Evolutionary conservation across 2,797 vertebrate species (phyloP).

Genomic region (Triplophysa yarkandensis): DNA sequence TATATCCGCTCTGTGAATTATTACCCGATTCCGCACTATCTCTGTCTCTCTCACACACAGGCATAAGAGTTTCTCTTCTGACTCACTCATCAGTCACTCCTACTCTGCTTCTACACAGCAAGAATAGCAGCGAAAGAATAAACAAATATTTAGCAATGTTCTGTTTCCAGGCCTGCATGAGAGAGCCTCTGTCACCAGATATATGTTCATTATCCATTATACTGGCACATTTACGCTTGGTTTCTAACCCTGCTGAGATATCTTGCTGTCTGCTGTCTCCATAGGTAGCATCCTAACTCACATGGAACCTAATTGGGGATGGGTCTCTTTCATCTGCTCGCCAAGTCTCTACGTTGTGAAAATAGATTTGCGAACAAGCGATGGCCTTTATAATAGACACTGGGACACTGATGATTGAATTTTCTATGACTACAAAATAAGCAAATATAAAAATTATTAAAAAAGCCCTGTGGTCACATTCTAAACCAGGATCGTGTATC

Average conservation of each 20-base stretch:
- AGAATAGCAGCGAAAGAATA: slow-evolving; percentile 51
- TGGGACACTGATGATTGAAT: not conserved
- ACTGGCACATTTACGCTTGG: slow-evolving; percentile 1
- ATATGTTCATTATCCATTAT: not conserved
- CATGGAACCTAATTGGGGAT: not conserved
- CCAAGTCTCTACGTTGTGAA: not conserved
- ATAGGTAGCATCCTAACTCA: slow-evolving; percentile 6
- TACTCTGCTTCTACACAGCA: slow-evolving; percentile 47
- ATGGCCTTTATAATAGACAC: not conserved
- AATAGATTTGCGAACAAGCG: not conserved
- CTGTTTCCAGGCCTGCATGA: slow-evolving; percentile 41
- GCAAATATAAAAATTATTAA: not conserved
- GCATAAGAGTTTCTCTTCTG: slow-evolving; percentile 50
- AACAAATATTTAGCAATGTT: slow-evolving; percentile 53
- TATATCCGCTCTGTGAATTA: slow-evolving; percentile 32
- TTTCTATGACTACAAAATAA: not conserved
- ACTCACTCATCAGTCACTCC: slow-evolving; percentile 53
- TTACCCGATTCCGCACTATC: slow-evolving; percentile 34
- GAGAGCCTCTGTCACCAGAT: not conserved
- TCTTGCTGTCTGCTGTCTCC: not conserved
- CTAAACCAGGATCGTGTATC: too few relatives aligned
- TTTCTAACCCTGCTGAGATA: not conserved
- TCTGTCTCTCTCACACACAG: slow-evolving; percentile 21
- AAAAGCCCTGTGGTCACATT: not conserved
- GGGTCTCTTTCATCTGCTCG: not conserved